Base-by-base conservation (phyloP, 2,113 vertebrate genomes). In the Lepisosteus osseus region DNA sequence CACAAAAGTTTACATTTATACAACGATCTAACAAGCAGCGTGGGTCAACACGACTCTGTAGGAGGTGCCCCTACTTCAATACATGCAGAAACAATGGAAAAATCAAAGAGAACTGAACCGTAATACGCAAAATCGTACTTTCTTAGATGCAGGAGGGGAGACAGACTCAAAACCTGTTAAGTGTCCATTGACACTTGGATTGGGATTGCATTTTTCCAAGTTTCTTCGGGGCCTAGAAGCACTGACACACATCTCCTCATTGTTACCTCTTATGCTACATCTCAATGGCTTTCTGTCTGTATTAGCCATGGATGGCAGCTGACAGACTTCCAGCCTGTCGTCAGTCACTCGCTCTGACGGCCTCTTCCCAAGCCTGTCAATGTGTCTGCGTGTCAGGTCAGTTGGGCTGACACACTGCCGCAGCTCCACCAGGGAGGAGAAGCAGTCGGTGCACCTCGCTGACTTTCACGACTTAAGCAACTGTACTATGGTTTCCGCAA, bases 321-420 rank as follows among this genome's bases (percentile, higher is more conserved):
- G 81, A 82, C 85, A 82, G 78, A 78, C 74, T 45, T 65, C 57
- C 12, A 64, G 79, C 86, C 84, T 86, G 82, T 82, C 86, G 83
- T 81, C 84, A 76, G 77, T 86, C 84, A 84, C 78, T 66, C 69
- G 71, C 68, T 79, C 75, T 83, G 86, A 87, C 85, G 83, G 80
- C 64, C 70, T 51, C 72, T 69, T 72, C 70, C 71, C 77, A 29
- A 65, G 75, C 65, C 70, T 84, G 87, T 85, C 87, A 81, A 77
- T 78, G 85, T 83, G 69, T 81, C 74, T 78, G 78, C 40, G 84
- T 80, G 75, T 82, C 80, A 77, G 83, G 83, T 86, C 83, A 79
- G 43, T 8, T 67, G 44, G 76, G 77, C 77, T 66, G 76, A 29
- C 65, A 7, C 57, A 62, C 56, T 76, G 74, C 41, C 11, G 43